Evolutionary conservation across 2,888 invertebrate genomes (phyloP).

Genomic region (Apamea epomidion): DNA sequence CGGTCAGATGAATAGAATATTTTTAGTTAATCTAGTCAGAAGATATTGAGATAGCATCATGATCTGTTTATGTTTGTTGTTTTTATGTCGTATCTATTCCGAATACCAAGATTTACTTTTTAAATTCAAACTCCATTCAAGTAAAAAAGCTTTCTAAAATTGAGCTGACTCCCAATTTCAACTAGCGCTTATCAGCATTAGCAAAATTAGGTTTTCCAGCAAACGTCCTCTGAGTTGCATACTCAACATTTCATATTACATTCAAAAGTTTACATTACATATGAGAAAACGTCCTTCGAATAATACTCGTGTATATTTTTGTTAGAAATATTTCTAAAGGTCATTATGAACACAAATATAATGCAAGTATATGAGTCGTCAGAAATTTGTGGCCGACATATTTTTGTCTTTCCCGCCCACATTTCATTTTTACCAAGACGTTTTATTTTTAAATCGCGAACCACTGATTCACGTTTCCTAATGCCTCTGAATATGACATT

Average conservation of each 20-base stretch:
- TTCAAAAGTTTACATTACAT: slow-evolving; percentile 18
- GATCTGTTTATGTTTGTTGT: not conserved
- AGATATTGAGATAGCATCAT: not conserved
- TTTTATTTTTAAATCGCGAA: slow-evolving; percentile 65
- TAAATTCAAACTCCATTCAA: slow-evolving; percentile 5
- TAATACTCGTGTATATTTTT: slow-evolving; percentile 46
- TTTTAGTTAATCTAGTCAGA: slow-evolving; percentile 15
- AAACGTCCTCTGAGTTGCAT: slow-evolving; percentile 17
- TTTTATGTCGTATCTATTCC: not conserved
- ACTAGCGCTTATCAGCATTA: slow-evolving; percentile 32
- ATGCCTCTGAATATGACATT: slow-evolving; percentile 65
- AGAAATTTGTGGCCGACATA: slow-evolving; percentile 62
- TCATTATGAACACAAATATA: slow-evolving; percentile 64
- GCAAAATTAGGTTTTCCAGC: slow-evolving; percentile 38
- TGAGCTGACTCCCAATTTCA: slow-evolving; percentile 26
- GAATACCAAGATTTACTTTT: not conserved
- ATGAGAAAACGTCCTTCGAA: slow-evolving; percentile 23
- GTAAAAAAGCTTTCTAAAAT: slow-evolving; percentile 35
- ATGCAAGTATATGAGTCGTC: slow-evolving; percentile 62
- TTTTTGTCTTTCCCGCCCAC: slow-evolving; percentile 66
- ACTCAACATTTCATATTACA: slow-evolving; percentile 24
- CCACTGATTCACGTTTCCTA: slow-evolving; percentile 66
- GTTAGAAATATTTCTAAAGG: slow-evolving; percentile 61
- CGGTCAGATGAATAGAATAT: slow-evolving; percentile 29
- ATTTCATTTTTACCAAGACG: slow-evolving; percentile 55